Percentiles rank a stretch among this genome's conserved stretches.
Conservation (phyloP, 2,797 vertebrate species). For the Parauchenoglanis ngamensis region DNA sequence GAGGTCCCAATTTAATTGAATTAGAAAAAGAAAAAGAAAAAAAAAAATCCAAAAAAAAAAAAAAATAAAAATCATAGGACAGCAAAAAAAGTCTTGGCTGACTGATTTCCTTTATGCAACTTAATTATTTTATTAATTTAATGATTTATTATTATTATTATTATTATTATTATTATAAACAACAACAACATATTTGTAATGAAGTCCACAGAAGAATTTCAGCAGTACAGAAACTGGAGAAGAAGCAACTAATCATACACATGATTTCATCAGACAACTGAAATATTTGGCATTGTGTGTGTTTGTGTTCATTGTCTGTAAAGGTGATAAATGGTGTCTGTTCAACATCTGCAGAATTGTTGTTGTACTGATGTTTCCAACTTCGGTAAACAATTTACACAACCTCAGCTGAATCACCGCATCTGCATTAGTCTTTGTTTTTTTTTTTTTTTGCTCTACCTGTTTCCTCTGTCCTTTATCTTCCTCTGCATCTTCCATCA, state of each 20-base stretch:
- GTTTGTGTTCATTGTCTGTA: neutral
- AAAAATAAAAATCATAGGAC: too few species aligned
- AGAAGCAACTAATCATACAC: neutral
- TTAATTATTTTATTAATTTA: neutral
- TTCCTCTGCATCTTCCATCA: neutral
- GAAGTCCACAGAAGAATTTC: neutral
- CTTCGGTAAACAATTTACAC: conserved; percentile 9
- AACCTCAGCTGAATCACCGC: conserved; percentile 1
- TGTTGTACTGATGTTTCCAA: conserved; percentile 9
- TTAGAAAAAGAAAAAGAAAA: neutral
- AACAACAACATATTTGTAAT: neutral
- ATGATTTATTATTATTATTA: neutral
- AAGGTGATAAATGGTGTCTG: conserved; percentile 8
- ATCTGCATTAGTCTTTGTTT: neutral
- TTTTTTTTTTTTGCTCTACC: neutral
- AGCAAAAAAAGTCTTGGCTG: neutral
- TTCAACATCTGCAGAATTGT: neutral
- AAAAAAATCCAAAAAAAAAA: too few species aligned
- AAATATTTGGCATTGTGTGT: neutral
- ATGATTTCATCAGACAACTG: neutral
- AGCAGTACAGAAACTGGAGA: neutral
- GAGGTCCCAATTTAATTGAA: neutral
- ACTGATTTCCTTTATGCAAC: neutral
- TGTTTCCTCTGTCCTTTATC: neutral
- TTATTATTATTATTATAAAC: neutral